Evolutionary conservation across 2,888 invertebrate species (phyloP).

Genomic region (Eupithecia subumbrata): DNA sequence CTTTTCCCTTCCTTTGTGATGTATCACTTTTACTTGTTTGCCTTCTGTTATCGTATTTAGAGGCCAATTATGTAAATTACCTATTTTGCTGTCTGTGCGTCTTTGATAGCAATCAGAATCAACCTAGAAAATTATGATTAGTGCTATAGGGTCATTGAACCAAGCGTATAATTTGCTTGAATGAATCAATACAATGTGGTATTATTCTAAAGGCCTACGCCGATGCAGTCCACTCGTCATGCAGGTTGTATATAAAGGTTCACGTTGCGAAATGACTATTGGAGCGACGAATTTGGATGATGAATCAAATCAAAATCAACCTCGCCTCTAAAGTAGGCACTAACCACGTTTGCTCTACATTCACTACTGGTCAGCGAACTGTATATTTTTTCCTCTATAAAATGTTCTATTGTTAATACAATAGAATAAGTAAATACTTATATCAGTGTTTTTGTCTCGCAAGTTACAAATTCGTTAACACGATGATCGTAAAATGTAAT

Average conservation of each 20-base stretch:
- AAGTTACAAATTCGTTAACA: neutral
- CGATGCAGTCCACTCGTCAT: constrained; percentile 53
- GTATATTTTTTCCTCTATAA: neutral
- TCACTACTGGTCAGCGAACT: neutral
- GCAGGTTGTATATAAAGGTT: constrained; percentile 53
- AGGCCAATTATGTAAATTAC: constrained; percentile 39
- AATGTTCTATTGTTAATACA: neutral
- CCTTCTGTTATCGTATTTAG: constrained; percentile 38
- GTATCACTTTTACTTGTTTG: constrained; percentile 45
- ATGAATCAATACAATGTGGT: constrained; percentile 7
- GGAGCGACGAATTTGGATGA: constrained; percentile 49
- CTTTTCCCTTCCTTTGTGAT: constrained; percentile 38
- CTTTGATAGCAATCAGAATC: constrained; percentile 29
- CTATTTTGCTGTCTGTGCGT: constrained; percentile 16
- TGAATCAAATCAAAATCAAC: constrained; percentile 37
- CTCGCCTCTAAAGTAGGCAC: neutral
- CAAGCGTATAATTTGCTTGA: constrained; percentile 8
- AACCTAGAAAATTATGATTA: constrained; percentile 25
- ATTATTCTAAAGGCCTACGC: constrained; percentile 32
- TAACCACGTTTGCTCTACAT: neutral
- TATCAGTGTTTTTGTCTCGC: neutral
- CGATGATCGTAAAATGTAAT: neutral
- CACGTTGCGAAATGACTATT: constrained; percentile 55
- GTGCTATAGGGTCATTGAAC: constrained; percentile 21
- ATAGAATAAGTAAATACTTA: neutral